Conservation (phyloP, 1,140 invertebrate genomes). For the Neodiprion fabricii region DNA sequence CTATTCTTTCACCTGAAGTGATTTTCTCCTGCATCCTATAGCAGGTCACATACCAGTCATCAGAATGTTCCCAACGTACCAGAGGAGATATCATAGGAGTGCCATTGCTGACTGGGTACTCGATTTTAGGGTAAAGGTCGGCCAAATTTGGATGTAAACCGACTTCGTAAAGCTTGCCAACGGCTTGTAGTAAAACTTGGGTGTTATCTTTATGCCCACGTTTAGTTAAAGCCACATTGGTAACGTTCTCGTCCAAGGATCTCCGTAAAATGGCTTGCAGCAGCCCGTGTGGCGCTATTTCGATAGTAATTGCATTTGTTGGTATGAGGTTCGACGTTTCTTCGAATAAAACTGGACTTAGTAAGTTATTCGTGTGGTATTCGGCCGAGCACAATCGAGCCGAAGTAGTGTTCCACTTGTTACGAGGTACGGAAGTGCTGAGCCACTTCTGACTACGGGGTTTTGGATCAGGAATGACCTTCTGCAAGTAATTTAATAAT, state of each 20-base stretch:
- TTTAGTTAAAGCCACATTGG: conserved; percentile 82
- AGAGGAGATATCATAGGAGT: conserved; percentile 76
- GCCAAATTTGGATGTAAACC: conserved; percentile 69
- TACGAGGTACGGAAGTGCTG: conserved; percentile 82
- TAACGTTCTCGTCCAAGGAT: conserved; percentile 63
- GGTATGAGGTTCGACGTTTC: conserved; percentile 81
- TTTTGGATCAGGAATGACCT: conserved; percentile 75
- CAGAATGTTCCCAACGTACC: conserved; percentile 90
- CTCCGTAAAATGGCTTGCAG: conserved; percentile 72
- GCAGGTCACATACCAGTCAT: conserved; percentile 74
- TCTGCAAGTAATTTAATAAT: conserved; percentile 73
- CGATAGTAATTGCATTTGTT: conserved; percentile 78
- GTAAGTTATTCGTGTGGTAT: conserved; percentile 92
- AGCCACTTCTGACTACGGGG: conserved; percentile 81
- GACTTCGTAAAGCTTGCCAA: conserved; percentile 73
- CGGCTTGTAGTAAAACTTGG: conserved; percentile 72
- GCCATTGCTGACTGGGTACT: conserved; percentile 74
- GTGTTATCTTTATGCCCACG: conserved; percentile 75
- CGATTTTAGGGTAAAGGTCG: conserved; percentile 68
- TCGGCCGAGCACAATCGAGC: conserved; percentile 81
- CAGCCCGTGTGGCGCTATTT: conserved; percentile 85
- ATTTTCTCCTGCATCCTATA: conserved; percentile 69
- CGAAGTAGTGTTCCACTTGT: conserved; percentile 74
- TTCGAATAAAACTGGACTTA: conserved; percentile 86
- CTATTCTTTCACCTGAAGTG: conserved; percentile 68